These are phyloP conservation scores for Vesta saturnalis DNA, from an alignment of 2,888 invertebrate species.

Conservation along the genomic window DNA sequence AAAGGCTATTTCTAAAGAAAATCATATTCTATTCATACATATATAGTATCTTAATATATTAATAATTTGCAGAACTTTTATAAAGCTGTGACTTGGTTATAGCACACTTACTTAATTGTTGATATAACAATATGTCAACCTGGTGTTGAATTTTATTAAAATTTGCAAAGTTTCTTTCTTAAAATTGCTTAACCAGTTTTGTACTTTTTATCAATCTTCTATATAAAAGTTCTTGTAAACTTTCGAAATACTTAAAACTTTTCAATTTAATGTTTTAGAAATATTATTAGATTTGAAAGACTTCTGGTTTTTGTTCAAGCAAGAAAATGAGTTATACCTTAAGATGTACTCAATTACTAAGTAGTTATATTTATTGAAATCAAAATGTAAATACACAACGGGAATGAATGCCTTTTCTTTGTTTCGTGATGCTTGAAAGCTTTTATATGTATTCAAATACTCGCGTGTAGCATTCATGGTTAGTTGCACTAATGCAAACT, in stretches of 20 bases:
- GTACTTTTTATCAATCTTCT: too few relatives aligned
- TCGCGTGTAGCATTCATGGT: slow-evolving; percentile 27
- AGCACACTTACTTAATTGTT: too few relatives aligned
- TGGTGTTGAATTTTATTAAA: too few relatives aligned
- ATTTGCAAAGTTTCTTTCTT: not conserved
- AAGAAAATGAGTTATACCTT: not conserved
- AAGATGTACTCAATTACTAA: not conserved
- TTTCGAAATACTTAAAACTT: too few relatives aligned
- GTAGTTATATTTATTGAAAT: slow-evolving; percentile 12
- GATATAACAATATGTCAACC: too few relatives aligned
- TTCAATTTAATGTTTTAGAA: too few relatives aligned
- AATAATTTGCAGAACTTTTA: not conserved
- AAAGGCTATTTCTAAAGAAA: not conserved
- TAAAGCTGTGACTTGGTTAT: not conserved
- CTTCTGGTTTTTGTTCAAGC: too few relatives aligned
- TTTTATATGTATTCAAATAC: slow-evolving; percentile 36
- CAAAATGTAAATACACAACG: slow-evolving; percentile 19
- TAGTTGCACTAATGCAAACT: slow-evolving; percentile 36
- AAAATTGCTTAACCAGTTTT: too few relatives aligned
- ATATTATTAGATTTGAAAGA: too few relatives aligned
- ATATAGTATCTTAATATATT: too few relatives aligned
- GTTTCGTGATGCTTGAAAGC: slow-evolving; percentile 29
- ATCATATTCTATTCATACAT: slow-evolving; percentile 1
- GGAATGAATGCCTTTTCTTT: slow-evolving; percentile 20
- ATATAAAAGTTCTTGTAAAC: too few relatives aligned